phyloP scores from a whole-genome alignment of 2,797 vertebrate genomes.

The Scleropages formosus region DNA sequence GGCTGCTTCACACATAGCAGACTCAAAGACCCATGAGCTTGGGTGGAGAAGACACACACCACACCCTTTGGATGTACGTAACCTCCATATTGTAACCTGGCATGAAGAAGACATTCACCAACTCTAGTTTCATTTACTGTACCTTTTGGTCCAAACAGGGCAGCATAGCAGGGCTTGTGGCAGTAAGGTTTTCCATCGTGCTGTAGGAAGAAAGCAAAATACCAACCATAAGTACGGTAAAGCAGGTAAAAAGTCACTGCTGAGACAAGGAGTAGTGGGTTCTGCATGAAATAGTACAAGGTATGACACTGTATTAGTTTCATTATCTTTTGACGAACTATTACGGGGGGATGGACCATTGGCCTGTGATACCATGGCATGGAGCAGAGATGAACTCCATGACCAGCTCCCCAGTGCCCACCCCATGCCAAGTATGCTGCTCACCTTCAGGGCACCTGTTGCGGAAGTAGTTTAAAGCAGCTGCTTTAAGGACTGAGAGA shows the following conservation, averaged over 20 bases:
- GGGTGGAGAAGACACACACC: background rate
- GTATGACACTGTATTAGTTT: no score
- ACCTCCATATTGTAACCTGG: background rate
- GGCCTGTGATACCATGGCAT: no score
- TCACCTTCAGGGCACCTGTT: no score
- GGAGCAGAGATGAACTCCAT: no score
- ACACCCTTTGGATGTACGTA: no score
- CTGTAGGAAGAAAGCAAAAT: slow-evolving; percentile 56
- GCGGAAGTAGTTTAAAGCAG: no score
- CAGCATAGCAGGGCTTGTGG: slow-evolving; percentile 78
- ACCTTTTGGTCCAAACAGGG: slow-evolving; percentile 79
- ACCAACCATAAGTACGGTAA: background rate
- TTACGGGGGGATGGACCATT: no score
- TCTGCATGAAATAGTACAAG: background rate
- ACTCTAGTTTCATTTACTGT: slow-evolving; percentile 27
- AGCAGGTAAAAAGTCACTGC: background rate
- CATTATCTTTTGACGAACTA: no score
- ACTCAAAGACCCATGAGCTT: background rate
- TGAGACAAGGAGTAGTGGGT: background rate
- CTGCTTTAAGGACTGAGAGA: no score
- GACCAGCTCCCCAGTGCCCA: no score
- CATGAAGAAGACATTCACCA: background rate
- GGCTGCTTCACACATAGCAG: no score
- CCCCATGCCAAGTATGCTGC: no score
- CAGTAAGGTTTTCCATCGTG: slow-evolving; percentile 89